Evolutionary conservation across 2,888 invertebrate genomes (phyloP).

Genomic region (Sarcophaga subvicina): DNA sequence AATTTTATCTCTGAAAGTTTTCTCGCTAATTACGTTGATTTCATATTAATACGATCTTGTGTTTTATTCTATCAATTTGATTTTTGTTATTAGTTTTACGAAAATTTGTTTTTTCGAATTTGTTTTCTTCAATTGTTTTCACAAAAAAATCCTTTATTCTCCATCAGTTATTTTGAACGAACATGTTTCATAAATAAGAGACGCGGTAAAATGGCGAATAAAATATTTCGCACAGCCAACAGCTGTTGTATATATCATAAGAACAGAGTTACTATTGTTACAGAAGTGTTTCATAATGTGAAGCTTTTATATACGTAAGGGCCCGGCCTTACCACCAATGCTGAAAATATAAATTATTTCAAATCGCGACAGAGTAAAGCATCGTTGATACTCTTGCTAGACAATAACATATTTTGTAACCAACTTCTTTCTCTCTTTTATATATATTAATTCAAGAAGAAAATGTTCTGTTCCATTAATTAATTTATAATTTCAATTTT

Average conservation of each 20-base stretch:
- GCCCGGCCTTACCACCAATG: background rate
- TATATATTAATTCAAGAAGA: too few relatives aligned
- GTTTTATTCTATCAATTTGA: background rate
- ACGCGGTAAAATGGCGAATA: conserved; percentile 62
- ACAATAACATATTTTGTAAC: too few relatives aligned
- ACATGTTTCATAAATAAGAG: conserved; percentile 44
- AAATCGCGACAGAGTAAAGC: too few relatives aligned
- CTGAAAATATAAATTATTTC: too few relatives aligned
- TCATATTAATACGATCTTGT: conserved; percentile 46
- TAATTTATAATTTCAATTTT: too few relatives aligned
- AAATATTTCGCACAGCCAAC: background rate
- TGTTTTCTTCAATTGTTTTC: background rate
- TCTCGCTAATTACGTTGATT: conserved; percentile 64
- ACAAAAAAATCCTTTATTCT: conserved; percentile 9
- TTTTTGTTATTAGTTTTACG: background rate
- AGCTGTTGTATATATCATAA: conserved; percentile 6
- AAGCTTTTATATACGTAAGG: background rate
- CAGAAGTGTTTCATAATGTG: background rate
- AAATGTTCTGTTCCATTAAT: too few relatives aligned
- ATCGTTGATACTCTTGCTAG: too few relatives aligned
- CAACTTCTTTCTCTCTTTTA: too few relatives aligned
- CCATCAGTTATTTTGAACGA: conserved; percentile 64
- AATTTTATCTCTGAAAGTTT: background rate
- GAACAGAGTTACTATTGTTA: background rate
- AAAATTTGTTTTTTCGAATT: background rate